A percentile compares a stretch with the other conserved stretches of the same genome.
phyloP scores from a whole-genome alignment of 2,113 vertebrate genomes.

The Clarias gariepinus region DNA sequence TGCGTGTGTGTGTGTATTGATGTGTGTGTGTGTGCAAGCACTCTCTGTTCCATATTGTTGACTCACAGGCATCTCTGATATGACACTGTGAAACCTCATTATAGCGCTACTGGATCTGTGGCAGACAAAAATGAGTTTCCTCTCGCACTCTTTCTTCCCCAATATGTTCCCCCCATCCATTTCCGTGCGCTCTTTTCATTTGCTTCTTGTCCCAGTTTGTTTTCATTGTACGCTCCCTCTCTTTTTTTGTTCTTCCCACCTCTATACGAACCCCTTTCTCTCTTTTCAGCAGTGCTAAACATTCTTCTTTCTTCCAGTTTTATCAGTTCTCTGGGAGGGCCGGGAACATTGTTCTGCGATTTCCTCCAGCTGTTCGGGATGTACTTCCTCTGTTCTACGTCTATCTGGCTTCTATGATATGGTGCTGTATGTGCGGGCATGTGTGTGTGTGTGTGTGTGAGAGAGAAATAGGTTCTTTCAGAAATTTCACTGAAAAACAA shows the following conservation, averaged over 20 bases:
- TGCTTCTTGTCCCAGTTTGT: conserved; percentile 14
- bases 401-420: neutral
- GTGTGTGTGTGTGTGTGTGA: conserved; percentile 24
- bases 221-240: neutral
- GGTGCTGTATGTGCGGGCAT: conserved; percentile 2
- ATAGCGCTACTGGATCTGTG: conserved; percentile 24
- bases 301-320: neutral
- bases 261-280: conserved; percentile 16
- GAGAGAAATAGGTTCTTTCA: neutral
- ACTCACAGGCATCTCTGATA: conserved; percentile 29
- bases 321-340: conserved; percentile 23
- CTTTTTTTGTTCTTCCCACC: neutral
- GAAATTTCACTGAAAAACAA: neutral
- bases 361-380: conserved; percentile 30
- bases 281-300: neutral
- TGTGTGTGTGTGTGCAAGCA: neutral
- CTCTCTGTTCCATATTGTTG: conserved; percentile 24
- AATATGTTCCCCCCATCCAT: conserved; percentile 49
- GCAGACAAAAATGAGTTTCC: conserved; percentile 43
- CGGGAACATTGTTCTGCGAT: conserved; percentile 14
- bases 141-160: conserved; percentile 25
- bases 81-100: conserved; percentile 38
- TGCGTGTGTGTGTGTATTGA: neutral
- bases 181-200: neutral
- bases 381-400: conserved; percentile 29